These are phyloP conservation scores for Caretta caretta DNA, from an alignment of 2,113 vertebrate species.

Conservation along the genomic window DNA sequence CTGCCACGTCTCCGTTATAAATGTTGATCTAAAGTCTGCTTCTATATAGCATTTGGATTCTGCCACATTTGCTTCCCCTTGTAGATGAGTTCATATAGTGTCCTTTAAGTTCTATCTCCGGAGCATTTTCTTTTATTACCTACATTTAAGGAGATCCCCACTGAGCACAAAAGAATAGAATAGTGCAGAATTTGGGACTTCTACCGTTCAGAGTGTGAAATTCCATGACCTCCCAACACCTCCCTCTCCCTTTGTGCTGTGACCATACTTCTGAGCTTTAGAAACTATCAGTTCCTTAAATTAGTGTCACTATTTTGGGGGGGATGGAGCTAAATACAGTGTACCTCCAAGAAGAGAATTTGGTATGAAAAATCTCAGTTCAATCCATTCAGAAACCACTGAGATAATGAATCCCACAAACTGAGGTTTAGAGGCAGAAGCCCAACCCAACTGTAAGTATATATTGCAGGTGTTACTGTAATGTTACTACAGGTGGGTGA, in stretches of 20 bases:
- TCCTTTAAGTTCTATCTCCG: conserved; percentile 63
- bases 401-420: conserved; percentile 75
- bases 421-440: conserved; percentile 65
- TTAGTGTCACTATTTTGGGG: conserved; percentile 48
- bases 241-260: neutral
- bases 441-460: conserved; percentile 70
- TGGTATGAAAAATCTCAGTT: conserved; percentile 74
- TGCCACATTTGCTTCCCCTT: conserved; percentile 65
- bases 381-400: conserved; percentile 38
- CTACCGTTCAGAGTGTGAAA: conserved; percentile 7
- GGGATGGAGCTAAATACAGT: conserved; percentile 55
- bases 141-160: conserved; percentile 47
- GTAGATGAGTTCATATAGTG: conserved; percentile 60
- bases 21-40: conserved; percentile 47
- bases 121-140: conserved; percentile 62
- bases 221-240: neutral
- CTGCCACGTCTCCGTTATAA: neutral
- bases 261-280: neutral
- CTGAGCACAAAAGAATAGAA: conserved; percentile 41
- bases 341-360: conserved; percentile 73
- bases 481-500: conserved; percentile 65
- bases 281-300: conserved; percentile 54
- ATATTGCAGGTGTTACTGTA: conserved; percentile 65
- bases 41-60: conserved; percentile 32
- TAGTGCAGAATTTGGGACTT: neutral